These are phyloP conservation scores for Phalacrocorax carbo DNA, from an alignment of 2,113 vertebrate species.

Conservation along the genomic window DNA sequence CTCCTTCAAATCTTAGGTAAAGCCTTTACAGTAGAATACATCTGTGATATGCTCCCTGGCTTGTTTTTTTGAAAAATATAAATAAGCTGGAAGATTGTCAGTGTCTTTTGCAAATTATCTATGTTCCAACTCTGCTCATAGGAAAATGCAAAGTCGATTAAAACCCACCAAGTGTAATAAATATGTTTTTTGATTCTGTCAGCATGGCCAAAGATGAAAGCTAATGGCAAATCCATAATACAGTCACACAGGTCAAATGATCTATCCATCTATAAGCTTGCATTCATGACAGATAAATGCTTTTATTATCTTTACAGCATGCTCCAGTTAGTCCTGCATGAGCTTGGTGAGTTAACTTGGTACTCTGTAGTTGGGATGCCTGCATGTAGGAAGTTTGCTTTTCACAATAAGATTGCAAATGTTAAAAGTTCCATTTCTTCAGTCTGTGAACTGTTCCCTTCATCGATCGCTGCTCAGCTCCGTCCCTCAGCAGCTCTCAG, in stretches of 20 bases:
- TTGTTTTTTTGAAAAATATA: not conserved
- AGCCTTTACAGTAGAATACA: not conserved
- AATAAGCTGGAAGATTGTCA: constrained; percentile 23
- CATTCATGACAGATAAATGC: constrained; percentile 25
- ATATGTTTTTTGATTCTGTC: constrained; percentile 25
- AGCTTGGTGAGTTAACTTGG: not conserved
- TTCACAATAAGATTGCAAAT: not conserved
- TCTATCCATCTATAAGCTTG: constrained; percentile 17
- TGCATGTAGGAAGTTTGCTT: not conserved
- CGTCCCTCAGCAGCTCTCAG: not conserved
- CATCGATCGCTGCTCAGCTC: not conserved
- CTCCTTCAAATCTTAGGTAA: not conserved
- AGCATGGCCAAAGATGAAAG: constrained; percentile 37
- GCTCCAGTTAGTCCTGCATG: not conserved
- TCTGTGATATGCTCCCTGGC: not conserved
- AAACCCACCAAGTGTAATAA: constrained; percentile 40
- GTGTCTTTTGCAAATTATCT: constrained; percentile 6
- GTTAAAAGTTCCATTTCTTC: not conserved
- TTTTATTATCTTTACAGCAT: constrained; percentile 8
- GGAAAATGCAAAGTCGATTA: constrained; percentile 37
- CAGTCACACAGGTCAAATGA: constrained; percentile 33
- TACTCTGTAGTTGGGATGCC: not conserved
- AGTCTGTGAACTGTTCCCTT: not conserved
- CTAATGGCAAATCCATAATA: constrained; percentile 39
- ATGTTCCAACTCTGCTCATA: not conserved